These are phyloP conservation scores for Tachina grossa DNA, from an alignment of 2,888 invertebrate genomes.

Conservation along the genomic window DNA sequence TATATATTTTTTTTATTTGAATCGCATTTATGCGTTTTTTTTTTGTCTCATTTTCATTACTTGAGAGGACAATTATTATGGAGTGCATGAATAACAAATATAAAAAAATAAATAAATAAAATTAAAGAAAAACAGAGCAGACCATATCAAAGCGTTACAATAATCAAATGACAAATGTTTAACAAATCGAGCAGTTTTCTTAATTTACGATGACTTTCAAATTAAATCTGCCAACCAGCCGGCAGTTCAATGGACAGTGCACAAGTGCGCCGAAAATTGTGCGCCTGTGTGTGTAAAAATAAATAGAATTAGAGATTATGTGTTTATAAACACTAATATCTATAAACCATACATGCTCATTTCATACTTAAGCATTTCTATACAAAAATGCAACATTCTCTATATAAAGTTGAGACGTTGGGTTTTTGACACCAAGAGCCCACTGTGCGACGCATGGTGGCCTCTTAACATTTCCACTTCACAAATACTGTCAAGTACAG, in stretches of 20 bases:
- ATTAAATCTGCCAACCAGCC: conserved; percentile 16
- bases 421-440: too few relatives aligned
- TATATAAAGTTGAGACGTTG: too few relatives aligned
- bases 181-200: conserved; percentile 65
- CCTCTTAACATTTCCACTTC: too few relatives aligned
- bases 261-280: not conserved
- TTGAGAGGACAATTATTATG: conserved; percentile 61
- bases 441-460: too few relatives aligned
- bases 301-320: not conserved
- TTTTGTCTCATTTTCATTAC: conserved; percentile 10
- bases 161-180: conserved; percentile 67
- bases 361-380: too few relatives aligned
- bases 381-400: too few relatives aligned
- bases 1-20: conserved; percentile 48
- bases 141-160: conserved; percentile 57
- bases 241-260: not conserved
- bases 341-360: too few relatives aligned
- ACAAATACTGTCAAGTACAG: too few relatives aligned
- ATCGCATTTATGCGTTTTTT: conserved; percentile 28
- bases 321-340: not conserved
- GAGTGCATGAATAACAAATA: not conserved
- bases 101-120: not conserved
- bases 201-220: conserved; percentile 50
- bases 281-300: not conserved
- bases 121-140: conserved; percentile 3